phyloP scores from a whole-genome alignment of 2,113 vertebrate genomes.

The Sinocyclocheilus maitianheensis region DNA sequence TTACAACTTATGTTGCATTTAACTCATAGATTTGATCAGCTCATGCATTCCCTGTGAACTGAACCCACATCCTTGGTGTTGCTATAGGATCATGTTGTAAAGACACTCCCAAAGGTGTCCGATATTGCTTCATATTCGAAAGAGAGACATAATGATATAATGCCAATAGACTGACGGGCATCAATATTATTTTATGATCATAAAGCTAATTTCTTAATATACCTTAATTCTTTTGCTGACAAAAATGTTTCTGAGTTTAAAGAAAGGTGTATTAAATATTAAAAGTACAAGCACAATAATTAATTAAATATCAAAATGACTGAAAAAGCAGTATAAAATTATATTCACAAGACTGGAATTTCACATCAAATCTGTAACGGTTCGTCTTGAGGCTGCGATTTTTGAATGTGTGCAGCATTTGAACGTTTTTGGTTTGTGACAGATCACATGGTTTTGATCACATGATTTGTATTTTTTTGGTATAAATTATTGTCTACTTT shows the following conservation, averaged over 20 bases:
- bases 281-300: not conserved
- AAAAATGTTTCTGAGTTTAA: not conserved
- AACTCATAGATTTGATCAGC: not conserved
- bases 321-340: not conserved
- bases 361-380: not conserved
- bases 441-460: not conserved
- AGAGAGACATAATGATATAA: no score
- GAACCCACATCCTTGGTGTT: not conserved
- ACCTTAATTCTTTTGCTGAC: not conserved
- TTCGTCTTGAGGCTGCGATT: not conserved
- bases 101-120: not conserved
- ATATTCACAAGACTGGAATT: not conserved
- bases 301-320: no score
- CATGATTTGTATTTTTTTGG: not conserved
- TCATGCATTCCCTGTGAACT: not conserved
- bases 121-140: not conserved
- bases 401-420: no score
- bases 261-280: not conserved
- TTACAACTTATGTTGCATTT: not conserved
- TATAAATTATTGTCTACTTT: not conserved
- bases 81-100: no score
- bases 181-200: not conserved
- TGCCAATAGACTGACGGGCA: not conserved
- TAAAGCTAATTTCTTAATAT: not conserved
- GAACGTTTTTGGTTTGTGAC: no score